These are phyloP conservation scores for Odontocerum albicorne DNA, from an alignment of 2,888 invertebrate species.

Conservation along the genomic window DNA sequence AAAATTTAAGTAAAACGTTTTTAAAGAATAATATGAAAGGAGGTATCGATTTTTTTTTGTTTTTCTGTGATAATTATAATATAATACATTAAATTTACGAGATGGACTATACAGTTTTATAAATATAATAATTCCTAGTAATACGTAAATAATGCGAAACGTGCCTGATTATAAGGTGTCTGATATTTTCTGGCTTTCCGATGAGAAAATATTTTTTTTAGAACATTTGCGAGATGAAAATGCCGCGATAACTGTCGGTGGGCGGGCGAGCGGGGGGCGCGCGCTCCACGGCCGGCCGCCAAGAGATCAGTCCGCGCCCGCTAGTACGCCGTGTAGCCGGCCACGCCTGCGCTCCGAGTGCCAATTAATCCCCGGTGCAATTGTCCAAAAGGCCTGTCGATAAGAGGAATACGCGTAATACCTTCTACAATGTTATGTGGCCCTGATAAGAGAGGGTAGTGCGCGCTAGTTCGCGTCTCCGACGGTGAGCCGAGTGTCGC, in stretches of 20 bases:
- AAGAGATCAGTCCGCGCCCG: conserved; percentile 30
- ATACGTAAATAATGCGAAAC: too few relatives aligned
- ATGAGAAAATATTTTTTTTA: too few relatives aligned
- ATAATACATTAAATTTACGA: too few relatives aligned
- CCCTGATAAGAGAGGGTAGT: conserved; percentile 14
- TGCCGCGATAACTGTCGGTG: conserved; percentile 41
- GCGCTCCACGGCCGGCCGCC: conserved; percentile 25
- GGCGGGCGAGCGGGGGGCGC: conserved; percentile 38
- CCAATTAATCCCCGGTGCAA: conserved; percentile 36
- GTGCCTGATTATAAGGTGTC: too few relatives aligned
- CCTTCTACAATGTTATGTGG: conserved; percentile 14
- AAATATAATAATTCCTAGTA: too few relatives aligned
- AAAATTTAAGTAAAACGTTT: too few relatives aligned
- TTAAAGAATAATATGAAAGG: too few relatives aligned
- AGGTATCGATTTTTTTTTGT: too few relatives aligned
- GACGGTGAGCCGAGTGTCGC: conserved; percentile 13
- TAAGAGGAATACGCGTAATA: conserved; percentile 5
- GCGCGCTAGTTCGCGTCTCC: conserved; percentile 14
- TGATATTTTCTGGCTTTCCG: too few relatives aligned
- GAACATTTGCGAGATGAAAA: conserved; percentile 29
- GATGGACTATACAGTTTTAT: too few relatives aligned
- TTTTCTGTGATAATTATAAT: too few relatives aligned
- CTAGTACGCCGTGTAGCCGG: conserved; percentile 47
- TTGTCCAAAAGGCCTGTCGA: conserved; percentile 6
- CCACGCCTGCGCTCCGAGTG: conserved; percentile 51